Evolutionary conservation across 2,888 invertebrate genomes (phyloP).

Genomic region (Ornithoptera priamus): DNA sequence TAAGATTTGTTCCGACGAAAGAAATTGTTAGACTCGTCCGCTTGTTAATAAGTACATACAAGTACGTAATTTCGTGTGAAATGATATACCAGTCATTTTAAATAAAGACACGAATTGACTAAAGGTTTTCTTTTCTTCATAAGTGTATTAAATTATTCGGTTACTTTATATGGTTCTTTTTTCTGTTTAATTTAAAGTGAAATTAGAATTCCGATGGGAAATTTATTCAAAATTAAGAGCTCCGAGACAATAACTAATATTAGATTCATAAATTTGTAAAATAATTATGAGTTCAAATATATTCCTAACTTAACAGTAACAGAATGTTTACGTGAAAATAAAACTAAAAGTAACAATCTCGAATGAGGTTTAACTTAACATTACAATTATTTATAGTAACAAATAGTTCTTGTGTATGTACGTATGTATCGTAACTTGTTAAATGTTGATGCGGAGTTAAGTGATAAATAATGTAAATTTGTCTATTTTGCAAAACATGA

Average conservation of each 20-base stretch:
- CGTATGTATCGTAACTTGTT: constrained; percentile 70
- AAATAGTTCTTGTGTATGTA: constrained; percentile 54
- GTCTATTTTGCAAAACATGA: constrained; percentile 80
- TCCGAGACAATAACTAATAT: constrained; percentile 67
- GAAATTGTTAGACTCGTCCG: constrained; percentile 10
- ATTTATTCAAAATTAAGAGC: constrained; percentile 47
- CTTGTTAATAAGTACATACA: constrained; percentile 2
- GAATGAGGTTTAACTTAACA: constrained; percentile 15
- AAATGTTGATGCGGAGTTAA: constrained; percentile 75
- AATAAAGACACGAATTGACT: not conserved
- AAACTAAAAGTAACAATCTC: not conserved
- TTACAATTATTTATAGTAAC: constrained; percentile 27
- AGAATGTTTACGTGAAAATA: constrained; percentile 2
- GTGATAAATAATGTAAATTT: constrained; percentile 75
- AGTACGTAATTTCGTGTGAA: not conserved
- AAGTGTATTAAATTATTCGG: not conserved
- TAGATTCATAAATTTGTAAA: constrained; percentile 51
- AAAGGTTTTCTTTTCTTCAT: not conserved
- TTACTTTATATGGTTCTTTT: not conserved
- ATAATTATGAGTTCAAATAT: constrained; percentile 41
- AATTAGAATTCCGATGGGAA: constrained; percentile 20
- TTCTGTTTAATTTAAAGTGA: not conserved
- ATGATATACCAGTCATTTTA: not conserved
- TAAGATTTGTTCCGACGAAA: not conserved
- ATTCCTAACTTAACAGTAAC: constrained; percentile 8